These are phyloP conservation scores for Thymelicus sylvestris DNA, from an alignment of 2,888 invertebrate genomes.

Conservation along the genomic window DNA sequence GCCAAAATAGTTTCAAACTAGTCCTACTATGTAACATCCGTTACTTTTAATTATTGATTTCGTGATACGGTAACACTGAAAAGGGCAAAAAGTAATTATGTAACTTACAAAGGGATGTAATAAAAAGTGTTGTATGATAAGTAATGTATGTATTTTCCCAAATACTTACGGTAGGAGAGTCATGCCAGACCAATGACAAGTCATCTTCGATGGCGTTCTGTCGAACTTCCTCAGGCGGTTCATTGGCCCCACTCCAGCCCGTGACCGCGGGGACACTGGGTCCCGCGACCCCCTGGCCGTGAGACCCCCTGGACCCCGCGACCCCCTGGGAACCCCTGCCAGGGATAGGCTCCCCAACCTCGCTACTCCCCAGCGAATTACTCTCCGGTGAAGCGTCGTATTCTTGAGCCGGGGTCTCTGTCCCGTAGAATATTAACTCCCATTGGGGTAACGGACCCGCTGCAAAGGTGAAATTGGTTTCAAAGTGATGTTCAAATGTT, in stretches of 20 bases:
- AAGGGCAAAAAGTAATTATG: no score
- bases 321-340: background rate
- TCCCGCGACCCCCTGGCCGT: constrained; percentile 13
- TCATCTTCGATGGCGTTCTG: constrained; percentile 86
- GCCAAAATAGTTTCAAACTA: no score
- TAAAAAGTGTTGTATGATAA: no score
- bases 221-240: constrained; percentile 77
- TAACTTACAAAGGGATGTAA: no score
- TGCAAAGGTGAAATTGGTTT: constrained; percentile 43
- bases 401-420: constrained; percentile 86
- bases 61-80: no score
- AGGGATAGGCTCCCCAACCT: constrained; percentile 10
- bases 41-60: no score
- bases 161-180: constrained; percentile 85
- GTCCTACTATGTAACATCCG: no score
- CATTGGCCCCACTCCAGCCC: constrained; percentile 53
- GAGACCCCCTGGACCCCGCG: background rate
- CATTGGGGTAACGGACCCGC: constrained; percentile 88
- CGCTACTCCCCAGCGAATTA: constrained; percentile 65
- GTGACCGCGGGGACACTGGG: constrained; percentile 9
- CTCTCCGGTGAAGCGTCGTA: constrained; percentile 86
- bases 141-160: background rate
- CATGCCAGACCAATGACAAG: constrained; percentile 85
- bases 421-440: constrained; percentile 93
- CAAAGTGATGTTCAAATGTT: background rate